These are phyloP conservation scores for Oxygymnocypris stewartii DNA, from an alignment of 2,113 vertebrate genomes.

Conservation along the genomic window DNA sequence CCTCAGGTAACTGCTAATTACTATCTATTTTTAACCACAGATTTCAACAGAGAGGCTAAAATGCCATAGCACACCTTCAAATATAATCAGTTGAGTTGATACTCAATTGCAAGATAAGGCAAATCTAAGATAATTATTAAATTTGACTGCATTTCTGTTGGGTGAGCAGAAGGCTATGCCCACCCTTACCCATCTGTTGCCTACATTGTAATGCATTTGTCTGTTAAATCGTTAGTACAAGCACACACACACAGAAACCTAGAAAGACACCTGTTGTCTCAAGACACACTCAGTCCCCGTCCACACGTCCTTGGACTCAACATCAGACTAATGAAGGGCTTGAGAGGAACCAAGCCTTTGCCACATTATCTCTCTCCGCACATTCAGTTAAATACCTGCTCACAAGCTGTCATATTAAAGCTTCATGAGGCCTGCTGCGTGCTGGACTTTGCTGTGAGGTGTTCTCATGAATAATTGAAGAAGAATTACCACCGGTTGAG, in stretches of 20 bases:
- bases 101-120: background rate
- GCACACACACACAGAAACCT: background rate
- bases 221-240: background rate
- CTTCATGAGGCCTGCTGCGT: background rate
- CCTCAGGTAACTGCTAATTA: background rate
- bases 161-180: background rate
- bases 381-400: slow-evolving; percentile 21
- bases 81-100: too few relatives aligned
- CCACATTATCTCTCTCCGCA: slow-evolving; percentile 23
- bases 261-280: background rate
- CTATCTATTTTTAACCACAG: background rate
- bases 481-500: slow-evolving; percentile 30
- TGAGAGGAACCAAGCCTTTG: background rate
- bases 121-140: background rate
- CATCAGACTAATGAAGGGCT: slow-evolving; percentile 29
- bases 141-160: background rate
- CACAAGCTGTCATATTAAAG: slow-evolving; percentile 40
- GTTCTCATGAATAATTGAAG: slow-evolving; percentile 48
- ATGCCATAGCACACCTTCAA: background rate
- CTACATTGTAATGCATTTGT: background rate
- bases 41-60: background rate
- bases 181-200: background rate
- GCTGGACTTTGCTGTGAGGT: slow-evolving; percentile 24
- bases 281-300: background rate
- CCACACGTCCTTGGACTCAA: slow-evolving; percentile 4